Evolutionary conservation across 2,797 vertebrate species (phyloP).

Genomic region (Coregonus ussuriensis): DNA sequence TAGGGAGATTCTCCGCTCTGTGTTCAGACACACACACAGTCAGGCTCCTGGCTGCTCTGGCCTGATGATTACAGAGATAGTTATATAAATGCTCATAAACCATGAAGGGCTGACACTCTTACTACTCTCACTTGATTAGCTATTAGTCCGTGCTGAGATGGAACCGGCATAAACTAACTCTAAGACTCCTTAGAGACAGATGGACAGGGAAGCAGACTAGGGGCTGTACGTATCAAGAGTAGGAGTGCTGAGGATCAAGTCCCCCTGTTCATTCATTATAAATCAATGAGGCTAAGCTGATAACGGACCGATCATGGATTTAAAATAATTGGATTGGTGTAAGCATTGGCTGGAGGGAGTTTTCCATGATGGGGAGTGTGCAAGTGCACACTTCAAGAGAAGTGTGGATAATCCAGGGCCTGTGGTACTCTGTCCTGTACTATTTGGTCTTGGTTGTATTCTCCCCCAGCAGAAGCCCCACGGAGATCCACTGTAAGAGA

Average conservation of each 20-base stretch:
- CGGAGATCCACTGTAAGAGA: no score
- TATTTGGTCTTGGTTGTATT: background rate
- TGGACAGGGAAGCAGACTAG: no score
- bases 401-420: no score
- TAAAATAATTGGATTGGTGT: background rate
- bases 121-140: background rate
- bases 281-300: background rate
- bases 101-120: background rate
- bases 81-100: background rate
- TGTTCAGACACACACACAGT: conserved; percentile 10
- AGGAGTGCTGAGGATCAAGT: no score
- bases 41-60: background rate
- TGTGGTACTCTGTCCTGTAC: no score
- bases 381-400: no score
- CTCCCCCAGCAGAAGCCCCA: background rate
- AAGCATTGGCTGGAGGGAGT: background rate
- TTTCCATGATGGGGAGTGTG: background rate
- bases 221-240: no score
- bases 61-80: background rate
- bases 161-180: background rate
- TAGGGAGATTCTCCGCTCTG: background rate
- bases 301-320: background rate
- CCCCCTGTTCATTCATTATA: background rate
- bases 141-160: background rate
- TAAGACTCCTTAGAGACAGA: background rate